A percentile compares a stretch with the other conserved stretches of the same genome.
These are phyloP conservation scores for Mola mola DNA, from an alignment of 2,113 vertebrate genomes.

Conservation along the genomic window DNA sequence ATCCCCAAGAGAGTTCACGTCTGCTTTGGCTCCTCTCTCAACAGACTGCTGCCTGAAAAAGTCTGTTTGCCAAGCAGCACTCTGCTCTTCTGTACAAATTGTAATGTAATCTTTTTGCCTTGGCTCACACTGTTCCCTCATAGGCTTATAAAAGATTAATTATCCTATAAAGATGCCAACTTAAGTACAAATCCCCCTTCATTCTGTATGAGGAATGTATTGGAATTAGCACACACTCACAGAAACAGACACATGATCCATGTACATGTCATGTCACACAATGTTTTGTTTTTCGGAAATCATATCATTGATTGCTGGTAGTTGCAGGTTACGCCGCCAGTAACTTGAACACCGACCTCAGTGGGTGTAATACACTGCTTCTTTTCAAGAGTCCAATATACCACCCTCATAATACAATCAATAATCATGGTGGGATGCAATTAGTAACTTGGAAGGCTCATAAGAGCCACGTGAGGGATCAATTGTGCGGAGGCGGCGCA, in stretches of 20 bases:
- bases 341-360: constrained; percentile 25
- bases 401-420: constrained; percentile 68
- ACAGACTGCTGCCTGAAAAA: constrained; percentile 50
- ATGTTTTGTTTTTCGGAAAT: constrained; percentile 37
- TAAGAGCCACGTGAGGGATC: constrained; percentile 66
- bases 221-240: background rate
- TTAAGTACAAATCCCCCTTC: constrained; percentile 35
- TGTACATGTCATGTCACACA: background rate
- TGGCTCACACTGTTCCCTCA: constrained; percentile 47
- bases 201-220: background rate
- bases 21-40: constrained; percentile 16
- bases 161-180: constrained; percentile 48
- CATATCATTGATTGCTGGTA: constrained; percentile 4
- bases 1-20: constrained; percentile 2
- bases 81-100: constrained; percentile 58
- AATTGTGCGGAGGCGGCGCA: constrained; percentile 60
- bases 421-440: constrained; percentile 68
- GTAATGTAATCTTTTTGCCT: constrained; percentile 54
- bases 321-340: background rate
- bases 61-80: constrained; percentile 65
- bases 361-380: constrained; percentile 2
- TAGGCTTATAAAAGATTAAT: constrained; percentile 70
- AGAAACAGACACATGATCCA: background rate
- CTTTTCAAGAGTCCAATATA: constrained; percentile 32
- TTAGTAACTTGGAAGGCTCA: constrained; percentile 58